Conservation (phyloP, 2,797 vertebrate species). For the Poeciliopsis turneri region DNA sequence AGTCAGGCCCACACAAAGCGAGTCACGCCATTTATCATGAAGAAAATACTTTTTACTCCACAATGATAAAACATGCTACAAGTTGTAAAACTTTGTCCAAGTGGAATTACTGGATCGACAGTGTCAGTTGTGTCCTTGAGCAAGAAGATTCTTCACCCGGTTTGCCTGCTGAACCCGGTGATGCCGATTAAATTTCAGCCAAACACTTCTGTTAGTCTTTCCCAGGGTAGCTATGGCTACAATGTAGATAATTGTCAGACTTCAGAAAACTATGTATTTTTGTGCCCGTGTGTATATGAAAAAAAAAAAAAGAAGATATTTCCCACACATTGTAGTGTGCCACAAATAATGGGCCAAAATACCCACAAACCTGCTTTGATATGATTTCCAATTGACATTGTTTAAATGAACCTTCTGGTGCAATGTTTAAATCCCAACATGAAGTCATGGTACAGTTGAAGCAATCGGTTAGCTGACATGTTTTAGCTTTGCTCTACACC, state of each 20-base stretch:
- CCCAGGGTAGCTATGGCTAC: neutral
- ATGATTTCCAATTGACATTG: neutral
- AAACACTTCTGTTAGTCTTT: neutral
- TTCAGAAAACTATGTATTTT: neutral
- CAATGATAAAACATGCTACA: neutral
- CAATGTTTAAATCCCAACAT: neutral
- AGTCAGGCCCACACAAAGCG: constrained; percentile 18
- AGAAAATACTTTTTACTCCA: constrained; percentile 3
- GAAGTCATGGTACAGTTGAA: neutral
- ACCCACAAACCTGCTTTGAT: neutral
- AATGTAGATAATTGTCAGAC: neutral
- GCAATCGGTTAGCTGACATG: neutral
- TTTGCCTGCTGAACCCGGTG: neutral
- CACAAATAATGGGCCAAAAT: neutral
- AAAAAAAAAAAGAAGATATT: neutral
- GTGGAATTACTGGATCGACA: neutral
- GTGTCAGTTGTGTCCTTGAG: neutral
- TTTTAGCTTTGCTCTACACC: neutral
- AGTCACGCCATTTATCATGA: constrained; percentile 1
- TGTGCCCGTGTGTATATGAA: accelerated
- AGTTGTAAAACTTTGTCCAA: neutral
- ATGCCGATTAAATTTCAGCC: no score
- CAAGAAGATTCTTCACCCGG: neutral
- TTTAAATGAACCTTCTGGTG: neutral
- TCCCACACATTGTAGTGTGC: neutral